These are phyloP conservation scores for Siphlonurus alternatus DNA, from an alignment of 2,888 invertebrate species.

Conservation along the genomic window DNA sequence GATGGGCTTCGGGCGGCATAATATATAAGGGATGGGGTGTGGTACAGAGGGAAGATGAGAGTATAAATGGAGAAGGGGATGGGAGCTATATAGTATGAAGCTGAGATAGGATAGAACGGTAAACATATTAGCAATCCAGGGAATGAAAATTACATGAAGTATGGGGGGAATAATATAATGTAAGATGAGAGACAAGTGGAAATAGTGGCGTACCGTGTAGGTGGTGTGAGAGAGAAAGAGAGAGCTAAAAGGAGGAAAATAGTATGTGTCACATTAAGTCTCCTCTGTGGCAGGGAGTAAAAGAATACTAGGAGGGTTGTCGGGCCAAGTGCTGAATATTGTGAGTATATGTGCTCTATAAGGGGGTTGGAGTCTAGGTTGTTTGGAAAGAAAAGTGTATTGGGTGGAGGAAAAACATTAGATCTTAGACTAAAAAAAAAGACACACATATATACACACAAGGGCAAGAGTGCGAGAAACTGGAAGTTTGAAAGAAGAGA, in stretches of 20 bases:
- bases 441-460: background rate
- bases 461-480: background rate
- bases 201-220: background rate
- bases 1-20: background rate
- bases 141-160: background rate
- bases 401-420: background rate
- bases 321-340: background rate
- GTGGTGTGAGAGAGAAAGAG: too few species aligned
- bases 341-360: background rate
- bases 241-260: background rate
- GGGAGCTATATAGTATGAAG: too few species aligned
- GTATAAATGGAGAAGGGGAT: background rate
- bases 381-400: background rate
- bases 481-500: too few species aligned
- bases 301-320: background rate
- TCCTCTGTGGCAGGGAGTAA: background rate
- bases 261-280: background rate
- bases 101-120: too few species aligned
- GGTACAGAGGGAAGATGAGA: background rate
- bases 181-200: background rate
- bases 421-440: background rate
- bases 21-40: background rate
- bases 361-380: background rate
- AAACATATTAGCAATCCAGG: background rate
- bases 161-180: background rate